A percentile compares a stretch with the other conserved stretches of the same genome.
Conservation (phyloP, 37 sponge, comb jelly and placozoan species). For the Halichondria panicea region DNA sequence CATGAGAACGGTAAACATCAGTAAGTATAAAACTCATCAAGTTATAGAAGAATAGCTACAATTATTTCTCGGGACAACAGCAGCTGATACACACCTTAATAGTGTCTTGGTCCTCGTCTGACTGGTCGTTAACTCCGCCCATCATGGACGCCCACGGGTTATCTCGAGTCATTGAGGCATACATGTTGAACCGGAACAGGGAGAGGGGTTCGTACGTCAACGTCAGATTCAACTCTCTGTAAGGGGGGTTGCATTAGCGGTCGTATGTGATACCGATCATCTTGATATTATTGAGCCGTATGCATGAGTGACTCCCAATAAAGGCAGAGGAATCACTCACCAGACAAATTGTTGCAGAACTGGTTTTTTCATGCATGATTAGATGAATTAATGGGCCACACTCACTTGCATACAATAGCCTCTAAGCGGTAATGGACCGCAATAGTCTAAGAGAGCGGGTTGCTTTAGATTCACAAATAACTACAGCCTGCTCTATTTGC, state of each 20-base stretch:
- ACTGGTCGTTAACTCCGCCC: constrained; percentile 33
- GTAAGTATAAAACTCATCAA: not conserved
- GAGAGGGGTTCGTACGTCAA: constrained; percentile 79
- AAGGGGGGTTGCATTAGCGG: not conserved
- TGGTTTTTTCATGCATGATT: too few relatives aligned
- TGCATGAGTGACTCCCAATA: too few relatives aligned
- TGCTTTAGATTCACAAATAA: too few relatives aligned
- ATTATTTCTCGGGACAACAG: not conserved
- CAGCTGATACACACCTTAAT: constrained; percentile 69
- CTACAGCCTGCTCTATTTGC: too few relatives aligned
- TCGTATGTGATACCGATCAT: too few relatives aligned
- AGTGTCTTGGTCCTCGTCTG: constrained; percentile 96
- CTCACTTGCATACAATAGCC: too few relatives aligned
- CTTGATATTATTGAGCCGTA: too few relatives aligned
- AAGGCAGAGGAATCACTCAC: too few relatives aligned
- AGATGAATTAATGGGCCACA: too few relatives aligned
- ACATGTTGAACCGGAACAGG: constrained; percentile 93
- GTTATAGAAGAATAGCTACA: not conserved
- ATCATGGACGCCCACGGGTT: constrained; percentile 67
- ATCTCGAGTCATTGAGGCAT: constrained; percentile 76
- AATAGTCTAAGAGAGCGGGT: too few relatives aligned
- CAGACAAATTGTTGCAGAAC: too few relatives aligned
- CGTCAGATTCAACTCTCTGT: constrained; percentile 58
- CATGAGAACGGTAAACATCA: not conserved
- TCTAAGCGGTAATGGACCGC: too few relatives aligned